Conservation (phyloP, 2,797 vertebrate genomes). For the Anguilla marmorata region DNA sequence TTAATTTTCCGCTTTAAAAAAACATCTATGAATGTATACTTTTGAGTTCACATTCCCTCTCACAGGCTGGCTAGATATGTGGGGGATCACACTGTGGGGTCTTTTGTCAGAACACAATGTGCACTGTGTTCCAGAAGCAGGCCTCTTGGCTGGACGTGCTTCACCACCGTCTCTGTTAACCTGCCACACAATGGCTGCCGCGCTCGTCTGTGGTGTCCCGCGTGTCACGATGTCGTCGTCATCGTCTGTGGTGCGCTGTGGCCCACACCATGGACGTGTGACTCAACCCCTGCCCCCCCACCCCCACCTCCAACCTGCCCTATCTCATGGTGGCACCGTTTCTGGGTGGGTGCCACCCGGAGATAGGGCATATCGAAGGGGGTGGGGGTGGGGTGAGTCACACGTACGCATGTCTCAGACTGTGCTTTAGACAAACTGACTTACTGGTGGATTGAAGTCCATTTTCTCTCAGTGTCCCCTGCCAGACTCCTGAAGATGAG, state of each 20-base stretch:
- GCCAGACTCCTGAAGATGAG: neutral
- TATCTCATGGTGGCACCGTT: neutral
- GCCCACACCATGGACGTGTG: neutral
- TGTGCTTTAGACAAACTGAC: neutral
- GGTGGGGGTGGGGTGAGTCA: too few species aligned
- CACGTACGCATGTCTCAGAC: neutral
- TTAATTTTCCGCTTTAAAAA: neutral
- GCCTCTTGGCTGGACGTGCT: neutral
- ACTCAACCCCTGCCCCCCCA: too few species aligned
- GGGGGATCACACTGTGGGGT: neutral
- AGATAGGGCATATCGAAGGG: neutral
- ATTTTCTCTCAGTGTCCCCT: neutral
- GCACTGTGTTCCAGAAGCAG: neutral
- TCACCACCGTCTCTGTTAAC: neutral
- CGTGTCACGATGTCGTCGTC: neutral
- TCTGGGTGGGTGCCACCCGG: neutral
- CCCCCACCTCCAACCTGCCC: too few species aligned
- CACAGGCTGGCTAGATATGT: neutral
- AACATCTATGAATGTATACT: neutral
- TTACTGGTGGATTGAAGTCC: neutral
- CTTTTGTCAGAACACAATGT: neutral
- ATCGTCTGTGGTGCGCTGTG: neutral
- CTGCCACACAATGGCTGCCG: neutral
- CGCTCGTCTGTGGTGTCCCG: neutral
- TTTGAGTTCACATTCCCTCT: neutral